Evolutionary conservation across 2,888 invertebrate species (phyloP), one percentile per base, ranked within the genome.

Genomic region (Lasius platythorax): DNA sequence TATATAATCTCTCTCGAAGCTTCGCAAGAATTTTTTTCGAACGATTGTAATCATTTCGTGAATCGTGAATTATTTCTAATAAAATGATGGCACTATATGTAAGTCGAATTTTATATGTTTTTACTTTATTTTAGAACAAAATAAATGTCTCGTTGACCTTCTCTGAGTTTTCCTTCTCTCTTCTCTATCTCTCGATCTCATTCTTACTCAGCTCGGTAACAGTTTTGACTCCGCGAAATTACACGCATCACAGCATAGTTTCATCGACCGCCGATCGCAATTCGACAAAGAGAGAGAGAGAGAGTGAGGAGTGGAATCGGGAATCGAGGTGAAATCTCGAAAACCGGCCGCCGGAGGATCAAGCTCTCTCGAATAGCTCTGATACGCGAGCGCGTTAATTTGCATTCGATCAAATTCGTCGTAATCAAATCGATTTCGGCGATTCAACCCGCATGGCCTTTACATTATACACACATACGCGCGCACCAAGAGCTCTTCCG

Each of bases 381-480:
- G 74, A 82, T 58, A 82, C 84, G 85, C 82, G 85, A 75, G 79
- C 72, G 70, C 79, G 87, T 84, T 86, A 92, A 92, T 92, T 92
- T 92, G 91, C 93, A 92, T 92, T 92, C 91, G 91, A 92, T 92
- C 90, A 88, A 81, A 81, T 91, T 91, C 92, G 87, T 74, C 87
- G 89, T 89, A 90, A 91, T 91, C 91, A 90, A 92, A 91, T 91
- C 89, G 88, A 88, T 90, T 88, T 87, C 83, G 85, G 67, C 74
- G 58, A 87, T 81, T 79, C 83, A 73, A 53, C 53, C 81, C 46
- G 53, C 64, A 61, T 76, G 81, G 63, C 66, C 81, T 68, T 81
- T 72, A 72, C 61, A 81, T 61, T 61, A 61, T 18, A 18, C 50
- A 50, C 53, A 50, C 33, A n/a, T n/a, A 23, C 66, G 61, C 61